Evolutionary conservation across 1,140 invertebrate species (phyloP), one percentile per base, ranked within the genome.

Genomic region (Papilio polytes): DNA sequence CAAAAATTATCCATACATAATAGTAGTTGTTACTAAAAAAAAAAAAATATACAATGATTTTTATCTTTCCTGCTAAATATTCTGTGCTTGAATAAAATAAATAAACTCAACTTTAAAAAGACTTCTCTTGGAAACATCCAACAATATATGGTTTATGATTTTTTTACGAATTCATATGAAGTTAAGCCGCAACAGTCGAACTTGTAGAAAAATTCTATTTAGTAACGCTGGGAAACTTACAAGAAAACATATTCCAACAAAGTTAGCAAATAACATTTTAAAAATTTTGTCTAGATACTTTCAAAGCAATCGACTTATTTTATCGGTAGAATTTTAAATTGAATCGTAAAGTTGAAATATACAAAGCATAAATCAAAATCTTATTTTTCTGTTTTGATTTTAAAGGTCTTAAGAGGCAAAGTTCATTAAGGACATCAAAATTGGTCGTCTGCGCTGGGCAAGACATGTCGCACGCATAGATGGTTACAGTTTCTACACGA

Each of bases 131-230:
- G 7, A 20, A 20, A 56, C 18, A 56, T 20, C 53, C 53, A 56
- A 56, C 53, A 20, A 56, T 56, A n/a, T 56, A 20, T 56, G 53
- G 53, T 56, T 56, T 56, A 56, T 56, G 18, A 56, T 56, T 56
- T 56, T 56, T 56, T 56, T 56, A 56, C 53, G n/a, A 56, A 6
- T 56, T 56, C 53, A 56, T 56, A 56, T 56, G n/a, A 56, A 20
- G 53, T 56, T 56, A 56, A 56, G 53, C 18, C 53, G n/a, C 53
- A 56, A 51, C 48, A 56, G 18, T 56, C 53, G 8, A 56, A 56
- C 51, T 53, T 15, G 13, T 48, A 18, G 51, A 18, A 53, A 53
- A n/a, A 56, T 56, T 20, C 53, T 56, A 56, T 56, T 56, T 20
- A 51, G 15, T 51, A 51, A 56, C 18, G 53, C 9, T 0, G n/a